phyloP scores from a whole-genome alignment of 2,888 invertebrate genomes.

The Eucera pruinosa region DNA sequence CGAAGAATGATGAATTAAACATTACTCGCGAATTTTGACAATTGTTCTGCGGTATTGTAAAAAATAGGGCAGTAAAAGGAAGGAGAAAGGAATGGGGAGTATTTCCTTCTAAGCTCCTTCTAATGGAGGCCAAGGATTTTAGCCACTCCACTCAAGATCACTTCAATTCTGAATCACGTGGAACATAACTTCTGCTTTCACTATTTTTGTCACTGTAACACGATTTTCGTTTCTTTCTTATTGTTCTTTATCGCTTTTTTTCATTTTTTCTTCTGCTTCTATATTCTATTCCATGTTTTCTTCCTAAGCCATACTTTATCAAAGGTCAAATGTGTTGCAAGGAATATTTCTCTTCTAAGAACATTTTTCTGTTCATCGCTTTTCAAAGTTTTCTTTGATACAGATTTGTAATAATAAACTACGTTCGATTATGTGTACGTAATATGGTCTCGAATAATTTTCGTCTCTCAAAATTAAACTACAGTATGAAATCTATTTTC shows the following conservation, averaged over 20 bases:
- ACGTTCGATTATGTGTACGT: background rate
- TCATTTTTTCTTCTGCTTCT: background rate
- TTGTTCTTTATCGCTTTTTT: background rate
- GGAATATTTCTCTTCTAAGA: too few relatives aligned
- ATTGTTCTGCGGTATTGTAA: too few relatives aligned
- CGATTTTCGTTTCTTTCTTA: conserved; percentile 9
- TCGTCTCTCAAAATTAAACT: too few relatives aligned
- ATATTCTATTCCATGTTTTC: background rate
- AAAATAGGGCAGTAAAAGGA: background rate
- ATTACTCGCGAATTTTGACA: background rate
- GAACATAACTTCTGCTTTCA: background rate
- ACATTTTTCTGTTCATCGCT: too few relatives aligned
- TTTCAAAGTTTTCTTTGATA: too few relatives aligned
- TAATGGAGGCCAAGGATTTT: background rate
- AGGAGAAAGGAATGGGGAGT: background rate
- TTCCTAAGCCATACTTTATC: background rate
- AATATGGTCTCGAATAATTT: background rate
- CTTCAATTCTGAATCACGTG: conserved; percentile 10
- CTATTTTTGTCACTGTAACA: background rate
- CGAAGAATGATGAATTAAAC: too few relatives aligned
- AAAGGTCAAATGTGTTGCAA: too few relatives aligned
- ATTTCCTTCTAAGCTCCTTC: background rate
- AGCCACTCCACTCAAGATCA: background rate
- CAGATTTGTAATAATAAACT: too few relatives aligned
- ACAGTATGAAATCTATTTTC: background rate